These are phyloP conservation scores for Coptodon rendalli DNA, from an alignment of 2,113 vertebrate species.

Conservation along the genomic window DNA sequence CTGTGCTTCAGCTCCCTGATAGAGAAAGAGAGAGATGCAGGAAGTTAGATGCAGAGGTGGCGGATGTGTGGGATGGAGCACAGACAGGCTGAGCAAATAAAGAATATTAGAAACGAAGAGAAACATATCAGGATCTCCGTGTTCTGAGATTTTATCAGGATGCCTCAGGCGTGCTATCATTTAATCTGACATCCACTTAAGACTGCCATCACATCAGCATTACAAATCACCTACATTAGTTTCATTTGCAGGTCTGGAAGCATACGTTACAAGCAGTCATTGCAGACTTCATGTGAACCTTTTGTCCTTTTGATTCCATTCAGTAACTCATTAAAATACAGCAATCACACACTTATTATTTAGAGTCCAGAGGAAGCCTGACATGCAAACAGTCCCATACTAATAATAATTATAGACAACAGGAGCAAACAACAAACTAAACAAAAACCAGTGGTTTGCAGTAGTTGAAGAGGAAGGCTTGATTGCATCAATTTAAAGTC, in stretches of 20 bases:
- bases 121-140: not conserved
- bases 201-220: not conserved
- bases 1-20: conserved; percentile 89
- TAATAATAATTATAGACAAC: not conserved
- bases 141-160: conserved; percentile 34
- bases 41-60: conserved; percentile 43
- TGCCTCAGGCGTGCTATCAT: conserved; percentile 8
- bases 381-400: not conserved
- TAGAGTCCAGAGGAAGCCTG: not conserved
- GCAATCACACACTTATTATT: not conserved
- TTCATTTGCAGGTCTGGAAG: not conserved
- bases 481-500: not conserved
- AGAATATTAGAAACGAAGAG: conserved; percentile 24
- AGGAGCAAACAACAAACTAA: conserved; percentile 2
- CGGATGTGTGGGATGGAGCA: conserved; percentile 47
- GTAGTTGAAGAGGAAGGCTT: not conserved
- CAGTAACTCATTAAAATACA: not conserved
- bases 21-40: conserved; percentile 1
- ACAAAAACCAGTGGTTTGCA: not conserved
- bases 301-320: not conserved
- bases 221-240: not conserved
- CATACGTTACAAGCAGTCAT: not conserved
- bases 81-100: conserved; percentile 34
- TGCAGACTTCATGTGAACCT: not conserved
- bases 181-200: conserved; percentile 6